Evolutionary conservation across 1,140 invertebrate species (phyloP).

Genomic region (Brachionus calyciflorus): DNA sequence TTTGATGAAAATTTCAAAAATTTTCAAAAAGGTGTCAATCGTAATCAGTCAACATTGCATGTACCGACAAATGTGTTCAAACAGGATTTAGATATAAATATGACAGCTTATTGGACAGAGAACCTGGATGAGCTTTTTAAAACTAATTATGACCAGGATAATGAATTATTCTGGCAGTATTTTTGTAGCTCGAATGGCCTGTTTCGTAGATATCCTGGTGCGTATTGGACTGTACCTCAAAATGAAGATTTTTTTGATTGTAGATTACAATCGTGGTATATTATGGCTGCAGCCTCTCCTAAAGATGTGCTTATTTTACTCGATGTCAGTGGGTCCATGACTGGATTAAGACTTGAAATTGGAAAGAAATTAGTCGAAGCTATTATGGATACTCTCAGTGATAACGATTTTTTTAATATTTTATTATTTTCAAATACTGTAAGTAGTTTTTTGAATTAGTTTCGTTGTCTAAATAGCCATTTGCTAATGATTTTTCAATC

Average conservation of each 20-base stretch:
- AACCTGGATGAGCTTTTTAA: conserved; percentile 10
- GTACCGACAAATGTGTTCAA: conserved; percentile 43
- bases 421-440: conserved; percentile 57
- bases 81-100: conserved; percentile 25
- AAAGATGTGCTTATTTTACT: conserved; percentile 94
- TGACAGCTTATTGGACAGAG: conserved; percentile 34
- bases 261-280: conserved; percentile 66
- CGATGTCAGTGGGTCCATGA: conserved; percentile 95
- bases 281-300: conserved; percentile 91
- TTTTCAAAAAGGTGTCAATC: conserved; percentile 26
- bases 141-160: conserved; percentile 31
- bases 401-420: conserved; percentile 95
- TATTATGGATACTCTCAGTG: conserved; percentile 89
- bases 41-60: conserved; percentile 35
- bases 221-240: conserved; percentile 1
- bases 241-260: conserved; percentile 47
- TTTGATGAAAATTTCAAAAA: conserved; percentile 38
- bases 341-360: conserved; percentile 83
- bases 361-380: conserved; percentile 83
- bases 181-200: conserved; percentile 46
- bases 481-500: not conserved
- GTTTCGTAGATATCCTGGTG: conserved; percentile 30
- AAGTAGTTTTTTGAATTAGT: not conserved
- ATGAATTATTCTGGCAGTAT: conserved; percentile 45
- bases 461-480: not conserved